Evolutionary conservation across 53 echinoderm and acorn worm species (phyloP).

Genomic region (Actinopyga echinites): DNA sequence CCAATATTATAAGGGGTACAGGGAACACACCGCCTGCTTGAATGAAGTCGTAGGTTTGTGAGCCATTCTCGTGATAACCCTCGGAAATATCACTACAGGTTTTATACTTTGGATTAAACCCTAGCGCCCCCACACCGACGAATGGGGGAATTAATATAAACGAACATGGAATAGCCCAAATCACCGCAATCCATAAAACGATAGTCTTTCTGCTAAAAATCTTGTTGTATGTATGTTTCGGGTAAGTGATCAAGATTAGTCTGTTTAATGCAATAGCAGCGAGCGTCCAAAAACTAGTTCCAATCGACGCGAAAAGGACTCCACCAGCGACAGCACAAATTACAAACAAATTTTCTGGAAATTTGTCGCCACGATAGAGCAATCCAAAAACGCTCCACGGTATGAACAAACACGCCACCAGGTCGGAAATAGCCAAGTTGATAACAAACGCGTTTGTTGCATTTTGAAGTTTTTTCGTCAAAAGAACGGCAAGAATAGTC

Average conservation of each 20-base stretch:
- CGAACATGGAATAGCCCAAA: constrained; percentile 30
- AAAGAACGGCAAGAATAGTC: constrained; percentile 15
- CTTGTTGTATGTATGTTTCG: background rate
- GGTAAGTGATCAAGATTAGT: constrained; percentile 26
- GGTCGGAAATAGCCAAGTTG: constrained; percentile 31
- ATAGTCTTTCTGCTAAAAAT: background rate
- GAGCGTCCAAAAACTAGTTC: constrained; percentile 14
- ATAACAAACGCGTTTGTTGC: constrained; percentile 28
- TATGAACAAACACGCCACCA: constrained; percentile 11
- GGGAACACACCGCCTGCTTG: constrained; percentile 54
- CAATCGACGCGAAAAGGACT: constrained; percentile 13
- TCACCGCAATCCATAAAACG: background rate
- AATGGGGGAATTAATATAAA: constrained; percentile 8
- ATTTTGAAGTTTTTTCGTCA: constrained; percentile 27
- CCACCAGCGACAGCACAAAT: constrained; percentile 21
- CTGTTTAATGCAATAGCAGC: constrained; percentile 31
- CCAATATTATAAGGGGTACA: constrained; percentile 52
- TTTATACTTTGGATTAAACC: constrained; percentile 33
- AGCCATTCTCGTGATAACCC: constrained; percentile 30
- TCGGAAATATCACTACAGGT: constrained; percentile 34
- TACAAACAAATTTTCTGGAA: background rate
- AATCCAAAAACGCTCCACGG: constrained; percentile 10
- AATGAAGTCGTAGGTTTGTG: constrained; percentile 46
- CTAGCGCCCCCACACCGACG: constrained; percentile 25
- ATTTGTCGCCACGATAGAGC: background rate